Evolutionary conservation across 2,797 vertebrate genomes (phyloP), one percentile per base, ranked within the genome.

Genomic region (Pogoniulus pusillus): DNA sequence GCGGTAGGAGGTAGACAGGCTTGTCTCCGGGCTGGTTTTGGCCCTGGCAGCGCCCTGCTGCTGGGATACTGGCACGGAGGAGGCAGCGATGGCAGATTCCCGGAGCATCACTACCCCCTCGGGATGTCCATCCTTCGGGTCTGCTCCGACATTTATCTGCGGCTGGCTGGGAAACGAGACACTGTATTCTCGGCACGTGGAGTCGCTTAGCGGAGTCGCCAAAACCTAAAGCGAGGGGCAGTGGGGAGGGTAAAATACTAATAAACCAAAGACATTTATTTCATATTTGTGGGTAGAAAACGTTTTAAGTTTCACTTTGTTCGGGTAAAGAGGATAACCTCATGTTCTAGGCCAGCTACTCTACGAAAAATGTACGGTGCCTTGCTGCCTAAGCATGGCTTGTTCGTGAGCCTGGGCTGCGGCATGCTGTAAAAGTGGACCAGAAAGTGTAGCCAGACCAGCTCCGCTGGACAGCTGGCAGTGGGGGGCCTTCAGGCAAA

Each of bases 291-390:
- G n/a, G 54, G 41, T 43, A 39, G 83, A 47, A 90, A 82, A 39
- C 45, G n/a, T 26, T 60, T 51, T 3, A 51, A 64, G 78, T 75
- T 82, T 76, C 55, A 11, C 78, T 95, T 93, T 22, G 29, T 88
- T 83, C 78, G 39, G 49, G 51, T 26, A 75, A 63, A 68, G 74
- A 85, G 60, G 53, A 70, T 45, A 34, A 39, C 89, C 54, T 79
- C 78, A 45, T 34, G 91, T 92, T 94, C 94, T 93, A 95, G 96
- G 94, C 72, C 93, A 96, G 64, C 70, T 16, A 29, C 66, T 23
- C 68, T 16, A 71, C 39, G 35, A 41, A 89, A 75, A 82, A 24
- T 4, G 47, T 49, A 47, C 47, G 45, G 72, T 2, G 64, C 15
- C 22, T 55, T 8, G 27, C 39, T 22, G 68, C 68, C 39, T 19